Evolutionary conservation across 1,140 invertebrate species (phyloP).

Genomic region (Leptonema lineaticorne): DNA sequence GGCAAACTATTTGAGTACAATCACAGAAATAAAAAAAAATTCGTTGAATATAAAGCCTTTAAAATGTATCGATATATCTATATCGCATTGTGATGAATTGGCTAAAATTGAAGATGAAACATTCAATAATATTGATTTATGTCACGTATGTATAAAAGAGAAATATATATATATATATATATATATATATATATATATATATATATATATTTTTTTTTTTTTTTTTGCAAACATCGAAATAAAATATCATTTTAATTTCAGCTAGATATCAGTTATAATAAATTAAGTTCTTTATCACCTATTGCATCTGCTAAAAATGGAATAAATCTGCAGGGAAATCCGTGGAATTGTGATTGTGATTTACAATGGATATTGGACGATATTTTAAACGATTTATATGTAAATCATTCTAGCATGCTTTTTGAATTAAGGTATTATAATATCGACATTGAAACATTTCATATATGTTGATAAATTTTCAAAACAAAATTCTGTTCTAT

Average conservation of each 20-base stretch:
- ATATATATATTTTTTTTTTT: not conserved
- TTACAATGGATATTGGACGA: constrained; percentile 55
- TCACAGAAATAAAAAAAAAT: constrained; percentile 44
- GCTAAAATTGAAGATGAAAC: constrained; percentile 47
- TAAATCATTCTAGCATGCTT: constrained; percentile 46
- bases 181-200: not conserved
- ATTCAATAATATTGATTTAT: constrained; percentile 50
- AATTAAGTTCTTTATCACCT: constrained; percentile 46
- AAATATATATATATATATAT: no score
- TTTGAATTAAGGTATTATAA: constrained; percentile 50
- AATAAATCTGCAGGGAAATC: constrained; percentile 54
- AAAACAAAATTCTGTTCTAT: constrained; percentile 9
- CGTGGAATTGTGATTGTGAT: constrained; percentile 55
- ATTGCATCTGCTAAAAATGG: constrained; percentile 48
- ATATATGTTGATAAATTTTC: no score
- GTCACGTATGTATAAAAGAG: constrained; percentile 47
- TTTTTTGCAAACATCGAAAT: no score
- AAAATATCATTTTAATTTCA: constrained; percentile 44
- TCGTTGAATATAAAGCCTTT: constrained; percentile 51
- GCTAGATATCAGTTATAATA: constrained; percentile 56
- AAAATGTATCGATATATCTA: constrained; percentile 49
- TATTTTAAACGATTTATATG: constrained; percentile 49
- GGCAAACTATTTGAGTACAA: constrained; percentile 48
- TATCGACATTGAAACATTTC: no score
- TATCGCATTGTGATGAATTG: constrained; percentile 48